Conservation (phyloP, 2,797 vertebrate species). For the Orestias chungarensis region DNA sequence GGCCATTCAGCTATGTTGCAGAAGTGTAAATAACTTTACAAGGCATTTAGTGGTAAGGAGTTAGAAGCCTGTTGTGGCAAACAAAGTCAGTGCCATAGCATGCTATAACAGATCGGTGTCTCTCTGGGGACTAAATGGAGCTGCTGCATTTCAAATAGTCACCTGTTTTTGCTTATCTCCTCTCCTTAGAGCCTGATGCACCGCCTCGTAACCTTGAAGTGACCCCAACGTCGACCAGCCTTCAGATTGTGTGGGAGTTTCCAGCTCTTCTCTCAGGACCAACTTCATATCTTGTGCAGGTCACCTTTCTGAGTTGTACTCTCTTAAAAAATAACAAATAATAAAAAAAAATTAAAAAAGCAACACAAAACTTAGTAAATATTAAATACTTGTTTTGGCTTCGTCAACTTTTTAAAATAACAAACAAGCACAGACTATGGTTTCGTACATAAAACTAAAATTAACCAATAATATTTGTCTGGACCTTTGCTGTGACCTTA, state of each 20-base stretch:
- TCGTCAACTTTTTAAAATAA: conserved; percentile 10
- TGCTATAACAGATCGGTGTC: conserved; percentile 4
- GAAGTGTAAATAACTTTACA: not conserved
- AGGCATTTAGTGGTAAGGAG: not conserved
- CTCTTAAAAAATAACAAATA: too few relatives aligned
- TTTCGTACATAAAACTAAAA: not conserved
- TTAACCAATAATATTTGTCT: not conserved
- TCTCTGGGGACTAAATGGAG: not conserved
- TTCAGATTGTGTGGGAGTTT: conserved; percentile 87
- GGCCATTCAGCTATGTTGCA: not conserved
- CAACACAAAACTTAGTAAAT: not conserved
- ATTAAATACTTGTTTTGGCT: not conserved
- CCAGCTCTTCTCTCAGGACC: conserved; percentile 90
- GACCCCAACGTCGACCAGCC: conserved; percentile 80
- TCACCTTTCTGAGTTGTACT: conserved; percentile 77
- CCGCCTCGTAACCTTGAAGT: conserved; percentile 86
- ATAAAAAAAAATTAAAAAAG: too few relatives aligned
- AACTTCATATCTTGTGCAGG: conserved; percentile 89
- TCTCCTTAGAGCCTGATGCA: conserved; percentile 85
- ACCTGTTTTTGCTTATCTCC: conserved; percentile 4
- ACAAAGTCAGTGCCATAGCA: conserved; percentile 1
- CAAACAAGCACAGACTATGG: not conserved
- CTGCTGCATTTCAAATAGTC: not conserved
- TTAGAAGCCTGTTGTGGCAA: conserved; percentile 3
- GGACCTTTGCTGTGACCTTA: conserved; percentile 56